Conservation (phyloP, 1,140 invertebrate genomes). For the Sycobia sp. region DNA sequence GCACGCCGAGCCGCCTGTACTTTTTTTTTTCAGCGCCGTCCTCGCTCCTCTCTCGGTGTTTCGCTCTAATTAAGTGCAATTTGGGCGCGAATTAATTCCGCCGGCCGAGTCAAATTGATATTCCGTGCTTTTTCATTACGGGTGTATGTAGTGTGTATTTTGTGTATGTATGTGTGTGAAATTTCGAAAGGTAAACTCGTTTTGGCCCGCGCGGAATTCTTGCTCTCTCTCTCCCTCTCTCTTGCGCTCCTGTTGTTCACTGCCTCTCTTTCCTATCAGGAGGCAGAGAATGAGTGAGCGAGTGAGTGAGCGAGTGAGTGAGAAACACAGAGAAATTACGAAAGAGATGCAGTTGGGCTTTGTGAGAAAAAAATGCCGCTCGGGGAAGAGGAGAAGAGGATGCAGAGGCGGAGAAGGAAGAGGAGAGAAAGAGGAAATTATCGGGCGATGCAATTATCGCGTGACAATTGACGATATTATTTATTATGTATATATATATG, state of each 20-base stretch:
- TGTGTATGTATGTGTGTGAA: too few relatives aligned
- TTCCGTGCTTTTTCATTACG: conserved; percentile 34
- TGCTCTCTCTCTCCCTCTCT: too few relatives aligned
- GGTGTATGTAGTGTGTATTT: background rate
- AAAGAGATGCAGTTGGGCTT: too few relatives aligned
- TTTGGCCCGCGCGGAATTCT: conserved; percentile 4
- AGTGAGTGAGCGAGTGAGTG: too few relatives aligned
- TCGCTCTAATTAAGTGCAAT: conserved; percentile 37
- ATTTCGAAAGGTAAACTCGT: conserved; percentile 31
- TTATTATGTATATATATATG: background rate
- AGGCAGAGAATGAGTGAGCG: too few relatives aligned
- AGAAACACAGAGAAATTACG: too few relatives aligned
- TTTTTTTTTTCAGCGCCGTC: conserved; percentile 1
- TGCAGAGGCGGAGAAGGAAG: background rate
- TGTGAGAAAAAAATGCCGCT: conserved; percentile 23
- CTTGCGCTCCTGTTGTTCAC: too few relatives aligned
- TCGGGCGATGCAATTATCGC: conserved; percentile 11
- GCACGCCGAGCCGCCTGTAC: too few relatives aligned
- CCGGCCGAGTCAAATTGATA: conserved; percentile 31
- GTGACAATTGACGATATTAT: conserved; percentile 12
- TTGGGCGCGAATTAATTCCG: conserved; percentile 33
- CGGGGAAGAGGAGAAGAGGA: too few relatives aligned
- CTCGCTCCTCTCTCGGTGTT: conserved; percentile 3
- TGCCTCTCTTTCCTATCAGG: too few relatives aligned
- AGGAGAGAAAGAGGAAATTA: background rate